phyloP scores from a whole-genome alignment of 2,113 vertebrate species.

The Progne subis region DNA sequence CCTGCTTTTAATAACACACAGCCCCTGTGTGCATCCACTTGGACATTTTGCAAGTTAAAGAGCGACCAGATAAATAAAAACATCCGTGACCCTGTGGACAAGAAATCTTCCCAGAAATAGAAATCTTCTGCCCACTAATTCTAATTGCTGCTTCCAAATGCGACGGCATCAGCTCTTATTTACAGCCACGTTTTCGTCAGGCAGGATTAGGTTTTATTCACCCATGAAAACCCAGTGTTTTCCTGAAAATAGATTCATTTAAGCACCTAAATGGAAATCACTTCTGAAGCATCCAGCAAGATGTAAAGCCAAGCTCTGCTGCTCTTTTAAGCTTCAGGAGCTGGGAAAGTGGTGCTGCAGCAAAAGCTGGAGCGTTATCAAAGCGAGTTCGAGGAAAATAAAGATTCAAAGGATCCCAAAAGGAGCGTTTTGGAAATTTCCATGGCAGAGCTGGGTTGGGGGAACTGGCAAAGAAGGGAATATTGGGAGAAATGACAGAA shows the following conservation, averaged over 20 bases:
- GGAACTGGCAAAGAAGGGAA: neutral
- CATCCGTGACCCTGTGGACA: rapidly evolving
- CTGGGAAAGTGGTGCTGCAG: neutral
- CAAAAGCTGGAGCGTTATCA: neutral
- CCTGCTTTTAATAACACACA: neutral
- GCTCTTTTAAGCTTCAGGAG: neutral
- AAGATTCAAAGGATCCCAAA: neutral
- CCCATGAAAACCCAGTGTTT: neutral
- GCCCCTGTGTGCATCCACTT: neutral
- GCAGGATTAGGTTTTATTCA: neutral
- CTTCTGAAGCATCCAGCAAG: neutral
- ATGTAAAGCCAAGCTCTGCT: neutral
- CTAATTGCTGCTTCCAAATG: neutral
- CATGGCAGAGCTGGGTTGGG: rapidly evolving
- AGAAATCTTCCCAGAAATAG: neutral
- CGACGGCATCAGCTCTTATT: neutral
- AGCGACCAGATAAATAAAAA: neutral
- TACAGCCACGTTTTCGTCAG: neutral
- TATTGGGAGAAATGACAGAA: neutral
- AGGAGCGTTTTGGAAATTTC: rapidly evolving
- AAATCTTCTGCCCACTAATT: neutral
- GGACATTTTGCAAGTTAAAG: neutral
- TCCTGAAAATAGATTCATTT: neutral
- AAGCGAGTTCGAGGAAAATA: neutral
- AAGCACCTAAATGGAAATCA: neutral